These are phyloP conservation scores for Antennarius striatus DNA, from an alignment of 2,113 vertebrate genomes.

Conservation along the genomic window DNA sequence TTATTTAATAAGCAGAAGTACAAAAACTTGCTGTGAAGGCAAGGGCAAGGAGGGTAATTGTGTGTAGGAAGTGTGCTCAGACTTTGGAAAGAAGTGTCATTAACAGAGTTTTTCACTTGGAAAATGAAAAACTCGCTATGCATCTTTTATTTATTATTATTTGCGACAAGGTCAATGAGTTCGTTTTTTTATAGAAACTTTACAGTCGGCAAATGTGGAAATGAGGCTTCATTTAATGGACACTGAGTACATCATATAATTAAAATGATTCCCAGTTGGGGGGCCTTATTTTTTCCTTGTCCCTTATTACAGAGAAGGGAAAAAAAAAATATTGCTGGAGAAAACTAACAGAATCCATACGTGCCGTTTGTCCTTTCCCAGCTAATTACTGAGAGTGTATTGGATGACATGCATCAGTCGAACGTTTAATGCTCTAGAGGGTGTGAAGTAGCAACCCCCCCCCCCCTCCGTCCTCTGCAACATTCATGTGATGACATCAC, in stretches of 20 bases:
- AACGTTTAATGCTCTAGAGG: slow-evolving; percentile 1
- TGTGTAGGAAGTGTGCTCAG: too few species aligned
- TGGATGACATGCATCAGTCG: not conserved
- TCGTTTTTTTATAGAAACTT: slow-evolving; percentile 14
- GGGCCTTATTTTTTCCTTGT: not conserved
- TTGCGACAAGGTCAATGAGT: not conserved
- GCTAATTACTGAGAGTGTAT: not conserved
- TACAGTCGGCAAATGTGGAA: not conserved
- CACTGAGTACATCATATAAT: not conserved
- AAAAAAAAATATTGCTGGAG: not conserved
- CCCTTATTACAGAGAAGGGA: too few species aligned
- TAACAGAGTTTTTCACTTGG: slow-evolving; percentile 6
- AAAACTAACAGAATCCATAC: not conserved
- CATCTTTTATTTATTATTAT: too few species aligned
- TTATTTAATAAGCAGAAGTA: too few species aligned
- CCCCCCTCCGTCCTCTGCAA: too few species aligned
- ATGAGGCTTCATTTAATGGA: slow-evolving; percentile 1
- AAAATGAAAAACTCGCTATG: not conserved
- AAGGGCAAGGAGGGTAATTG: too few species aligned
- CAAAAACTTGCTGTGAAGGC: too few species aligned
- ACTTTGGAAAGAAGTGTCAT: not conserved
- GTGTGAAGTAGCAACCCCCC: slow-evolving; percentile 9
- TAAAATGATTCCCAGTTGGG: not conserved
- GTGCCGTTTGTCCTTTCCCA: not conserved
- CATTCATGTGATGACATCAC: too few species aligned